Percentiles rank a stretch among this genome's conserved stretches.
Conservation (phyloP, 2,888 invertebrate genomes). For the Dynastes hyllus region DNA sequence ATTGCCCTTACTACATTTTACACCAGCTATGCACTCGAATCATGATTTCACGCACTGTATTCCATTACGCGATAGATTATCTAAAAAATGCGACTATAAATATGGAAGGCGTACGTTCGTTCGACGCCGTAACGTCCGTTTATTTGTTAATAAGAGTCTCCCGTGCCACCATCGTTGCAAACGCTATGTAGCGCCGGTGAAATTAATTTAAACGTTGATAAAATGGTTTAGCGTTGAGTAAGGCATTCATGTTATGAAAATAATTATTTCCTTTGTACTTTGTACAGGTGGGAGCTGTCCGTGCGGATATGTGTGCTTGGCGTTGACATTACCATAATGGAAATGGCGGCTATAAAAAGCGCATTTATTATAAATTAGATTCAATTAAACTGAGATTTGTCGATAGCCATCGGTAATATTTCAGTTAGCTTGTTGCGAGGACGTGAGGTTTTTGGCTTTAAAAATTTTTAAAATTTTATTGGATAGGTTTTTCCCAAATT, state of each 20-base stretch:
- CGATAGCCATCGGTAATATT: neutral
- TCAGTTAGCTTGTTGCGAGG: neutral
- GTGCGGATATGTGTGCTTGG: neutral
- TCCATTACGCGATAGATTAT: neutral
- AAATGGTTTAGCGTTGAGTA: constrained; percentile 18
- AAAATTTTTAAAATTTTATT: too few species aligned
- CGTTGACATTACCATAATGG: neutral
- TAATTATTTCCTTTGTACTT: constrained; percentile 20
- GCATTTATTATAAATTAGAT: neutral
- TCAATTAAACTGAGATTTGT: constrained; percentile 10
- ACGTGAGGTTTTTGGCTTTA: neutral
- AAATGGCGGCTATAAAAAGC: neutral
- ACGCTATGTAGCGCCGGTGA: neutral
- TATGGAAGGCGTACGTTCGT: neutral
- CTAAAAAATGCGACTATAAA: constrained; percentile 1
- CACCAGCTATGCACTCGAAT: neutral
- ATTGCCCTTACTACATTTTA: too few species aligned
- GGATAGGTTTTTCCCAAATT: too few species aligned
- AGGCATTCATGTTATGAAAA: constrained; percentile 19
- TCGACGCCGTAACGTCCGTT: constrained; percentile 9
- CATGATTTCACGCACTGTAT: neutral
- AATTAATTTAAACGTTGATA: constrained; percentile 14
- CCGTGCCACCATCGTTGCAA: neutral
- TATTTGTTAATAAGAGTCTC: constrained; percentile 7
- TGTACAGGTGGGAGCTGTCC: neutral